Conservation (phyloP, 1,140 invertebrate genomes). For the Hyles vespertilio region DNA sequence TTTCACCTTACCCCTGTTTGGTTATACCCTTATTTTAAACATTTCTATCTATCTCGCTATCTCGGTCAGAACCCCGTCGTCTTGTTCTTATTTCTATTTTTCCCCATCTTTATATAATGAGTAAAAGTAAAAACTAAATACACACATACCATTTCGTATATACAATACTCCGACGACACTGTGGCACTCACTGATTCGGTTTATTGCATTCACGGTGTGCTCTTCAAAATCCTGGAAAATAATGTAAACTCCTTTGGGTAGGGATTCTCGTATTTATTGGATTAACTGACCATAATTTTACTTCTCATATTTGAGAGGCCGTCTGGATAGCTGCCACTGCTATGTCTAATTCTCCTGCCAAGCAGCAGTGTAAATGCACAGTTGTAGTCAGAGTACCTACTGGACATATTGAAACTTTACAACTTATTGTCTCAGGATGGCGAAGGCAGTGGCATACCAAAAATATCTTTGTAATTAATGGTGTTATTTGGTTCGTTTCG, state of each 20-base stretch:
- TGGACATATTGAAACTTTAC: no score
- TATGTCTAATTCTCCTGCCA: no score
- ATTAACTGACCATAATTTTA: background rate
- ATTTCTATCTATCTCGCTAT: background rate
- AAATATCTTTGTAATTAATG: no score
- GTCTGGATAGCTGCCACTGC: no score
- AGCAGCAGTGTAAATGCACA: no score
- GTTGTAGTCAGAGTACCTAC: no score
- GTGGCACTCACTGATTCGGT: background rate
- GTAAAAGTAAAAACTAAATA: background rate
- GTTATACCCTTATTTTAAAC: background rate
- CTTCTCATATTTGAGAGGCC: no score
- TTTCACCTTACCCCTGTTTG: no score
- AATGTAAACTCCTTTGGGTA: background rate
- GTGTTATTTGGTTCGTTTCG: no score
- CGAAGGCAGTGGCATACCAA: no score
- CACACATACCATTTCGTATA: slow-evolving; percentile 3
- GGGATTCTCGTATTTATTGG: background rate
- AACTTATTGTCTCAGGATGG: no score
- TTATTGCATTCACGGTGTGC: background rate
- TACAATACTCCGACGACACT: slow-evolving; percentile 3
- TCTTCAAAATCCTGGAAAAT: slow-evolving; percentile 4
- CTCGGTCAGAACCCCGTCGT: background rate
- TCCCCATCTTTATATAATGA: background rate
- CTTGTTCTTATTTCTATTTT: background rate